Conservation (phyloP, 2,797 vertebrate genomes). For the Spea hammondii region DNA sequence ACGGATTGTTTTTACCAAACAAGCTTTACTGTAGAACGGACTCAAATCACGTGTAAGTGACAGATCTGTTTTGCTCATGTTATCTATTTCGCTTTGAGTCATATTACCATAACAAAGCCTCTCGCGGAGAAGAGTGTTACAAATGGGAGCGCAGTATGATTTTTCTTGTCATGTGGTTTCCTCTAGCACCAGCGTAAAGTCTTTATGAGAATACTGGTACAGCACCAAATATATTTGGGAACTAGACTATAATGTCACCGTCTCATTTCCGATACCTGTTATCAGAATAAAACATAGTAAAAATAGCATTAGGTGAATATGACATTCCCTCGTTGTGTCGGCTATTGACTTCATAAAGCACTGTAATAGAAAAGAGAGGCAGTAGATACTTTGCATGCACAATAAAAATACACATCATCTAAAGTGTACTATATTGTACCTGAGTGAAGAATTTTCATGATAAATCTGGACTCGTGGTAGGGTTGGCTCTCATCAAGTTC, state of each 20-base stretch:
- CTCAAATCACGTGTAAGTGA: too few species aligned
- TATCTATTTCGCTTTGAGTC: conserved; percentile 36
- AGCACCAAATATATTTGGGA: neutral
- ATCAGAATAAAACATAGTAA: conserved; percentile 6
- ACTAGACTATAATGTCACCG: conserved; percentile 5
- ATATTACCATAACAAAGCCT: conserved; percentile 38
- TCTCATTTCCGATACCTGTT: neutral
- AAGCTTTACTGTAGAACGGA: too few species aligned
- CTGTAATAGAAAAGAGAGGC: too few species aligned
- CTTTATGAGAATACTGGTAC: conserved; percentile 2
- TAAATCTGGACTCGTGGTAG: too few species aligned
- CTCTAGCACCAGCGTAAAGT: conserved; percentile 4
- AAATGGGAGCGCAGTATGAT: conserved; percentile 10
- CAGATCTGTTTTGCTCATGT: too few species aligned
- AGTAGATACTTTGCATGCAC: too few species aligned
- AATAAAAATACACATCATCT: too few species aligned
- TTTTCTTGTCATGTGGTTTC: conserved; percentile 14
- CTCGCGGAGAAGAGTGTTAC: conserved; percentile 5
- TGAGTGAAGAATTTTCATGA: too few species aligned
- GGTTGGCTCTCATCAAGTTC: too few species aligned
- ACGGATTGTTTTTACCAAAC: too few species aligned
- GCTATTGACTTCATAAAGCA: neutral
- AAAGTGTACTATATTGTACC: too few species aligned
- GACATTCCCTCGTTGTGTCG: conserved; percentile 26
- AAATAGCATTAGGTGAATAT: conserved; percentile 44